phyloP scores from a whole-genome alignment of 2,888 invertebrate genomes.

The Cheilosia impressa region DNA sequence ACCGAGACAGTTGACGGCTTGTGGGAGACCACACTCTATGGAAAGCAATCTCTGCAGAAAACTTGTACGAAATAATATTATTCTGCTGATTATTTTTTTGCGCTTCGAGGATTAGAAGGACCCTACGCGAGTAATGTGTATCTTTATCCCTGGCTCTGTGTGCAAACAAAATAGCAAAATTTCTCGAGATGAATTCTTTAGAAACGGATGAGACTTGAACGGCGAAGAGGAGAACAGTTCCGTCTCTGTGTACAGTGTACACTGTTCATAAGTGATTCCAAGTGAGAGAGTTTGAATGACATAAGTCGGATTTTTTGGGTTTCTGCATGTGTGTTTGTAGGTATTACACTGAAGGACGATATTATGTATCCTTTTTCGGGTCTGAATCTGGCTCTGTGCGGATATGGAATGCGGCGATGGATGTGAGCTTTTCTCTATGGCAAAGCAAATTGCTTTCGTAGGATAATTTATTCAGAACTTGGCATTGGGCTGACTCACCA shows the following conservation, averaged over 20 bases:
- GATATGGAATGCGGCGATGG: conserved; percentile 39
- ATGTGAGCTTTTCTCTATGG: conserved; percentile 54
- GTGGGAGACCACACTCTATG: neutral
- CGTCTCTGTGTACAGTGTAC: neutral
- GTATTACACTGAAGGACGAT: conserved; percentile 13
- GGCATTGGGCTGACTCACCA: conserved; percentile 63
- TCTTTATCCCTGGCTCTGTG: conserved; percentile 44
- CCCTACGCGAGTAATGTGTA: conserved; percentile 39
- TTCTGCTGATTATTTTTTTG: conserved; percentile 73
- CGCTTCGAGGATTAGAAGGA: conserved; percentile 73
- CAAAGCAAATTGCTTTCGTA: conserved; percentile 72
- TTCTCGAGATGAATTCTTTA: conserved; percentile 56
- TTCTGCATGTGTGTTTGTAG: conserved; percentile 51
- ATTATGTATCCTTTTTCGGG: conserved; percentile 36
- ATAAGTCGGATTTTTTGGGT: conserved; percentile 70
- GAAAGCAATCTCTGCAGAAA: conserved; percentile 51
- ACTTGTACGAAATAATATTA: conserved; percentile 49
- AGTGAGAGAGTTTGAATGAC: conserved; percentile 73
- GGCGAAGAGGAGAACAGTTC: conserved; percentile 26
- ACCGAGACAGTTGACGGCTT: neutral
- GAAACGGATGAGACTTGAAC: conserved; percentile 19
- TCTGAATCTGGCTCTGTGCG: conserved; percentile 6
- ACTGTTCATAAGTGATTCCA: conserved; percentile 68
- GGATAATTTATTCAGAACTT: conserved; percentile 74
- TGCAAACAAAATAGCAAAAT: conserved; percentile 58